Evolutionary conservation across 2,888 invertebrate genomes (phyloP), one percentile per base, ranked within the genome.

Genomic region (Aplocera efformata): DNA sequence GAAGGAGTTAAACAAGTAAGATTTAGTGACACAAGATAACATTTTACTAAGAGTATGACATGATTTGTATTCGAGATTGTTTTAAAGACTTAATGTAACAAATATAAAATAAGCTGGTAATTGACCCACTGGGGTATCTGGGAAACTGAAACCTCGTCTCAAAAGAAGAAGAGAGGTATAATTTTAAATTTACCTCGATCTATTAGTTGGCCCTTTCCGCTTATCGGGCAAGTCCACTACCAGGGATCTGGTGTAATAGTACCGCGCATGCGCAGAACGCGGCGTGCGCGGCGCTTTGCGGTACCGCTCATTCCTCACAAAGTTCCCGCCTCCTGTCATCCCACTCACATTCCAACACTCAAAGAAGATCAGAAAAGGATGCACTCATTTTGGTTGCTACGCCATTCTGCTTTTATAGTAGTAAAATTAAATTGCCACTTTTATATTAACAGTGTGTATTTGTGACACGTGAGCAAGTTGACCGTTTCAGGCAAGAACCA

Each of bases 201-300:
- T 62, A 10, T 20, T 20, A 6, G 23, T n/a, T 4, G 65, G 56
- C 48, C 27, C 56, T 56, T 52, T 58, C 35, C 56, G 67, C 45
- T 49, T 67, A 5, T 50, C 47, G 1, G 74, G 65, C 10, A 66
- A 53, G 17, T 75, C 79, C 26, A 73, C 38, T 21, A 74, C 66
- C 46, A 79, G 48, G 2, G 83, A 81, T 33, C 79, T 67, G 3
- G 77, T 76, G 50, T 83, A 84, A 59, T 83, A 82, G 42, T 79
- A 75, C 28, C 72, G 72, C 32, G 76, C 76, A 48, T 80, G 83
- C 13, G 72, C 52, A 8, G 78, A 66, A 35, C 73, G 59, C 4
- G 71, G 66, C 22, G 68, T 70, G 34, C 73, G 63, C 29, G 79
- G 70, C 29, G 66, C 72, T 57, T 77, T 81, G 36, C 71, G 72